Evolutionary conservation across 2,113 vertebrate species (phyloP).

Genomic region (Kryptolebias marmoratus): DNA sequence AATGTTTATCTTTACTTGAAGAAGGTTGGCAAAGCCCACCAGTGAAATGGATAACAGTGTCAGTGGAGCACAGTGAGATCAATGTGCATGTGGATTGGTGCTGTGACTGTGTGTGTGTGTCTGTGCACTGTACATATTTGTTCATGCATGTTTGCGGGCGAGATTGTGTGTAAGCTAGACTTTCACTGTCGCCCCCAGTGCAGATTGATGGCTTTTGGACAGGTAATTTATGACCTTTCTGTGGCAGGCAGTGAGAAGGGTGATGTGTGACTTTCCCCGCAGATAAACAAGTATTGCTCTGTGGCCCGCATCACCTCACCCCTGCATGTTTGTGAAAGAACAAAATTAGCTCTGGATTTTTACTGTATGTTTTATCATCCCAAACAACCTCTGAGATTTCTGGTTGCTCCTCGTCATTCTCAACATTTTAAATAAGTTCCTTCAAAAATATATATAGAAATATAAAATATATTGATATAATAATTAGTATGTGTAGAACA

Average conservation of each 20-base stretch:
- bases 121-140: constrained; percentile 54
- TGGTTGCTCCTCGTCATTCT: constrained; percentile 6
- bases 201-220: constrained; percentile 75
- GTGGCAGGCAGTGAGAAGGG: constrained; percentile 60
- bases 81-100: neutral
- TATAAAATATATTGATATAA: no score
- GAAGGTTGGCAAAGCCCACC: constrained; percentile 32
- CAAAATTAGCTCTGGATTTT: constrained; percentile 36
- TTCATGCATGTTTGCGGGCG: constrained; percentile 47
- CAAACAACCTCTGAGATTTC: constrained; percentile 24
- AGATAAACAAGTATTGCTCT: constrained; percentile 75
- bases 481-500: no score
- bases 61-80: constrained; percentile 24
- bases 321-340: constrained; percentile 59
- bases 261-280: constrained; percentile 69
- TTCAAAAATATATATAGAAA: neutral
- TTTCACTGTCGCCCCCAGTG: constrained; percentile 48
- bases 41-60: constrained; percentile 40
- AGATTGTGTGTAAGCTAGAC: constrained; percentile 53
- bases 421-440: neutral
- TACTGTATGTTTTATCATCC: constrained; percentile 18
- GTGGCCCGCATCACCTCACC: constrained; percentile 51
- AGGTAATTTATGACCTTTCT: constrained; percentile 79
- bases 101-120: constrained; percentile 32
- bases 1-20: constrained; percentile 35